phyloP scores from a whole-genome alignment of 1,140 invertebrate species.

The Medauroidea extradentata region DNA sequence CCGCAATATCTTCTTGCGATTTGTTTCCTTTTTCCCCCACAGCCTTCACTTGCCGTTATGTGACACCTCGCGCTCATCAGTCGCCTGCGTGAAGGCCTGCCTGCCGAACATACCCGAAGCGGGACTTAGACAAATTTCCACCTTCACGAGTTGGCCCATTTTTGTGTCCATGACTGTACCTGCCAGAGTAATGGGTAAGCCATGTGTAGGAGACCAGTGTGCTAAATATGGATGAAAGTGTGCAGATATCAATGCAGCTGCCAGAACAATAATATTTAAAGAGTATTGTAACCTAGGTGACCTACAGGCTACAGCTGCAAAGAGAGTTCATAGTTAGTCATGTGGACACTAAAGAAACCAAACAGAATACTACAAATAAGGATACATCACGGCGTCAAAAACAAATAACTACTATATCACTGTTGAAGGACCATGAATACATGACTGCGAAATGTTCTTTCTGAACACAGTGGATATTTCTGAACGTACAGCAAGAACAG shows the following conservation, averaged over 20 bases:
- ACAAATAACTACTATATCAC: neutral
- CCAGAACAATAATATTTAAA: constrained; percentile 8
- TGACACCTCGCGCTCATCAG: too few relatives aligned
- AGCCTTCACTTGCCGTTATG: too few relatives aligned
- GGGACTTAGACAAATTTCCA: too few relatives aligned
- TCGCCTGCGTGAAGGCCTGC: too few relatives aligned
- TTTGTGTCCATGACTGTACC: too few relatives aligned
- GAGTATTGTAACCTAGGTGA: constrained; percentile 1
- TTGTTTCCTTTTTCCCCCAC: too few relatives aligned
- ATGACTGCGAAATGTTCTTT: constrained; percentile 9
- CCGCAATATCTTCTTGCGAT: too few relatives aligned
- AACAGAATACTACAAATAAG: neutral
- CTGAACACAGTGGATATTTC: constrained; percentile 8
- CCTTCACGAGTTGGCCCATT: too few relatives aligned
- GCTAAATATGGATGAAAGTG: constrained; percentile 5
- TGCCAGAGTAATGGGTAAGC: too few relatives aligned
- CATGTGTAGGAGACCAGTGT: constrained; percentile 3
- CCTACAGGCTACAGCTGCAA: constrained; percentile 10
- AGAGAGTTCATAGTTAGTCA: constrained; percentile 6
- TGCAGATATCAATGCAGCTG: constrained; percentile 5
- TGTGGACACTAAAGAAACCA: constrained; percentile 2
- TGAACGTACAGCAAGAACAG: constrained; percentile 5
- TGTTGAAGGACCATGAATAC: neutral
- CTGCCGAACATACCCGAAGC: too few relatives aligned
- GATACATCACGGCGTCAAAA: constrained; percentile 5